Percentiles rank a stretch among this genome's conserved stretches.
Evolutionary conservation across 2,113 vertebrate genomes (phyloP).

Genomic region (Myrmecobius fasciatus): DNA sequence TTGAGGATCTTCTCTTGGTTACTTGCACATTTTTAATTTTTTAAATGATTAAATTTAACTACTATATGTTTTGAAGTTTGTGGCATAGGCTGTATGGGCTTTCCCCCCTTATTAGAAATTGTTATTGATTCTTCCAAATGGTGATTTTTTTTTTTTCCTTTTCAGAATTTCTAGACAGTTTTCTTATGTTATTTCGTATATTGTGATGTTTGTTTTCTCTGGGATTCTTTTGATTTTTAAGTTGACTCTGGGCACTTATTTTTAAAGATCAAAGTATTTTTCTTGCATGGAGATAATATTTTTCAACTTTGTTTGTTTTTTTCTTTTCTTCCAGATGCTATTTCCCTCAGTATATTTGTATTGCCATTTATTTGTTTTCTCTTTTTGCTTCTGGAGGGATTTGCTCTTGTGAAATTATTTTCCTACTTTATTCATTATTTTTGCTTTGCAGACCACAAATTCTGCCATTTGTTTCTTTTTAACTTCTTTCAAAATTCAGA

Average conservation of each 20-base stretch:
- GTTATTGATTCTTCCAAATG: background rate
- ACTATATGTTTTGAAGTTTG: background rate
- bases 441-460: background rate
- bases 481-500: no score
- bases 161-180: background rate
- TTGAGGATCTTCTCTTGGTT: background rate
- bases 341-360: no score
- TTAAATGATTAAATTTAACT: background rate
- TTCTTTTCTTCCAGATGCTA: no score
- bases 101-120: background rate
- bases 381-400: no score
- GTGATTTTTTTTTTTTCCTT: background rate
- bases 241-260: no score
- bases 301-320: no score
- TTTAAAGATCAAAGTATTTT: no score
- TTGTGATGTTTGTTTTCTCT: background rate
- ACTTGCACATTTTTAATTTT: background rate
- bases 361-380: no score
- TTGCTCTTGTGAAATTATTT: background rate
- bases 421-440: conserved; percentile 9
- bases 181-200: background rate
- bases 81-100: background rate
- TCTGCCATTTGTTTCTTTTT: no score
- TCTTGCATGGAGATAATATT: no score
- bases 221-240: no score